Base-by-base conservation (phyloP, 2,797 vertebrate genomes). In the Acanthurus lineatus region DNA sequence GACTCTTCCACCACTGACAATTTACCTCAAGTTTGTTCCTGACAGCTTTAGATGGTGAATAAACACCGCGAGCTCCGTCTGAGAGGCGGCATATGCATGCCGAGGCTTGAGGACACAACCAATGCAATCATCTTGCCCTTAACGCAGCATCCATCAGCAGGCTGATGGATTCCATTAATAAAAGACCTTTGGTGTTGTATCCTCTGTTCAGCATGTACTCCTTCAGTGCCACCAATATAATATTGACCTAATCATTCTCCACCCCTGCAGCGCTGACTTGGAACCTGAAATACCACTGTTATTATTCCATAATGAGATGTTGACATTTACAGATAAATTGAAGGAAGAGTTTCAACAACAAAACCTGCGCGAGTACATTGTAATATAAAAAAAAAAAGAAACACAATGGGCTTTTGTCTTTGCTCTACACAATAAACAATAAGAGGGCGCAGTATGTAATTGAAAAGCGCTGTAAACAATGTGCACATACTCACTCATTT, bases 161-260 rank as follows among this genome's bases (percentile, higher is more conserved):
- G 35, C 85, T 91, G 90, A 93, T 91, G 82, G 91, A 92, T 88
- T 91, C 89, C 88, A 90, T 93, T 91, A 90, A 92, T 91, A 90
- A 86, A 91, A 79, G 83, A 91, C 86, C 89, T 86, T 87, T 90
- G 81, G 69, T 90, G 88, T 91, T 76, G 70, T 72, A 84, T 84
- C 80, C 78, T 56, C 66, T 83, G 82, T 90, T 91, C 77, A 67
- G 63, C 73, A 63, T 86, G 87, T 91, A 82, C 82, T 87, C 85
- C 79, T 82, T 85, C 88, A 89, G 81, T 71, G 69, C 68, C 66
- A 72, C 73, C 73, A 71, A 81, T 79, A 82, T 86, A 89, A 91
- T 90, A 89, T 90, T 90, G 89, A 93, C 88, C 91, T 89, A 91
- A 91, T 91, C 84, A 88, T 85, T 83, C 77, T 66, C 74, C 73